A percentile compares a stretch with the other conserved stretches of the same genome.
Conservation (phyloP, 2,888 invertebrate species). For the Gonocerus acuteangulatus region DNA sequence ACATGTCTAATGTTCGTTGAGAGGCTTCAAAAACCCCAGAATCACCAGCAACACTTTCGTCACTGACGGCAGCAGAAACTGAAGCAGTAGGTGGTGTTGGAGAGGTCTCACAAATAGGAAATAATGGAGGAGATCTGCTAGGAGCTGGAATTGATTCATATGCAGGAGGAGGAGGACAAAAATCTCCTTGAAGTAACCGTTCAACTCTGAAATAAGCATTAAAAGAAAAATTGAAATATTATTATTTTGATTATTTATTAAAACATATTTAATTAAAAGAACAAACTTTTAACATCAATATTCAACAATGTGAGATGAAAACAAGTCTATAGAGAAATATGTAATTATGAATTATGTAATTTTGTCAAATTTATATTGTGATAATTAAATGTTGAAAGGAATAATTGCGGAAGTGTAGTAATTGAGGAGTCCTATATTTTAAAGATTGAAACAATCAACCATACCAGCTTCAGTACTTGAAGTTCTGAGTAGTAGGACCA, state of each 20-base stretch:
- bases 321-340: not conserved
- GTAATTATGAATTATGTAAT: too few relatives aligned
- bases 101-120: conserved; percentile 80
- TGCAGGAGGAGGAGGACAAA: conserved; percentile 52
- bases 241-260: not conserved
- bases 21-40: conserved; percentile 88
- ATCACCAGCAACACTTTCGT: conserved; percentile 94
- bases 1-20: conserved; percentile 45
- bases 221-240: not conserved
- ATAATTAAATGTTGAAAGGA: too few relatives aligned
- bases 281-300: not conserved
- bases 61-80: conserved; percentile 92
- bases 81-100: conserved; percentile 50
- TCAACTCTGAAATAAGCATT: conserved; percentile 52
- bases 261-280: not conserved
- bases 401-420: too few relatives aligned
- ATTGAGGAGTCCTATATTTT: too few relatives aligned
- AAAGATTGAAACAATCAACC: too few relatives aligned
- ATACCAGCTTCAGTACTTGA: too few relatives aligned
- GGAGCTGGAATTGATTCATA: conserved; percentile 50
- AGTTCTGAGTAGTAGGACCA: too few relatives aligned
- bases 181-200: conserved; percentile 64
- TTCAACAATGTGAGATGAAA: not conserved
- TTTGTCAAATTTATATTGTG: too few relatives aligned
- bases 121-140: conserved; percentile 53